Evolutionary conservation across 2,797 vertebrate species (phyloP), one percentile per base, ranked within the genome.

Genomic region (Urophycis tenuis): DNA sequence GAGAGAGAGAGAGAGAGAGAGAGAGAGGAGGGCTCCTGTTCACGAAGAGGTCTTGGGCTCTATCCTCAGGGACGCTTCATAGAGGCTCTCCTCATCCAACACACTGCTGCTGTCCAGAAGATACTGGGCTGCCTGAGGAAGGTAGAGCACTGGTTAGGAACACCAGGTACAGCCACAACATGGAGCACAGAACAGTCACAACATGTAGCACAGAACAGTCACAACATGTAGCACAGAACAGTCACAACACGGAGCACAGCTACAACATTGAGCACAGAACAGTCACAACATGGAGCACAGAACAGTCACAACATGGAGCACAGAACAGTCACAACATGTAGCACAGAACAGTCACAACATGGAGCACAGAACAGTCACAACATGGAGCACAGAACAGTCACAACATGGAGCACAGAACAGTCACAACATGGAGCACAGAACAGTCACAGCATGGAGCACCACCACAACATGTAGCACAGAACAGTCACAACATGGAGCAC

Each of bases 1-100:
- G 74, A 78, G 39, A 33, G 79, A 1, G 33, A 70, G 29, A 30
- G 22, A 30, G 72, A 45, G 73, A 33, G 29, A 45, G 30, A 32
- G 17, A 30, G n/a, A 71, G 34, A 10, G 77, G 22, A 33, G 31
- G 75, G 5, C 71, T 83, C 77, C 60, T 89, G 81, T 88, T 99
- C 95, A 99, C 76, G 96, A 95, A 76, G 95, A 95, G 25, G 95
- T 93, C 86, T 98, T 99, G 81, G 97, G 97, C 85, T 99, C 97
- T 49, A 97, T 94, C 76, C 94, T 95, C 84, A 99, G 95, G 30
- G 97, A 99, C 0, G 96, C 94, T 82, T 97, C 96, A 1, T 99
- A 99, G 29, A 99, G 94, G 17, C 93, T 93, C 78, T 99, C 97
- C 82, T 99, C 97, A 0, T 98, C 97, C 93, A 98, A 91, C 39